Evolutionary conservation across 2,797 vertebrate genomes (phyloP), one percentile per base, ranked within the genome.

Genomic region (Serranus cabrilla): DNA sequence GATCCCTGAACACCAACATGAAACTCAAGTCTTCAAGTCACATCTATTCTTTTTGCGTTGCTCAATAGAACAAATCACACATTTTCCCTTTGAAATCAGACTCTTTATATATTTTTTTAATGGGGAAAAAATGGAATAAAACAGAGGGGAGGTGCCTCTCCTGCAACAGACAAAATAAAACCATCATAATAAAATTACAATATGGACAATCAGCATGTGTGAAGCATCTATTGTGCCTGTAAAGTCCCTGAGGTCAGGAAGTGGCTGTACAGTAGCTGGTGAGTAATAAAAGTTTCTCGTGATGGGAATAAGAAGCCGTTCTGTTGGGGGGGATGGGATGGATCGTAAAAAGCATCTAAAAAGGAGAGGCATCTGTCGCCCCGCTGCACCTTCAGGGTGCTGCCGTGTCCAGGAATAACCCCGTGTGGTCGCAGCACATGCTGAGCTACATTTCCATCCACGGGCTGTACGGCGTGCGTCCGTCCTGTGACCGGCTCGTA

Each of bases 341-440:
- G 46, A 82, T 92, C 50, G 50, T 92, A 90, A 92, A 92, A 92
- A 79, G 75, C 58, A 77, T 84, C 85, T 72, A 76, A 93, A 93
- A 94, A 88, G 86, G 87, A 90, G 80, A 82, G 84, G 86, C 84
- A 89, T 91, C 62, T 82, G 46, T 25, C 40, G 40, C 55, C 43
- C 63, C 2, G 51, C 46, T 66, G 75, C 75, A 82, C 76, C 87
- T 86, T 82, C 76, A 82, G 89, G 81, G 80, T 60, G n/a, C 85
- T 81, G 83, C 80, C 61, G 51, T 70, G 70, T 61, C 93, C 88
- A 91, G 87, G 86, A 96, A 95, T 95, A 95, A 91, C 88, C 60
- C 51, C 57, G n/a, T 70, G 87, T 70, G 84, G 68, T 74, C 71
- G 12, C 65, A 83, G 71, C 87, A 87, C 90, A 89, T 90, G 88